These are phyloP conservation scores for Maccullochella peelii DNA, from an alignment of 2,113 vertebrate genomes.

Conservation along the genomic window DNA sequence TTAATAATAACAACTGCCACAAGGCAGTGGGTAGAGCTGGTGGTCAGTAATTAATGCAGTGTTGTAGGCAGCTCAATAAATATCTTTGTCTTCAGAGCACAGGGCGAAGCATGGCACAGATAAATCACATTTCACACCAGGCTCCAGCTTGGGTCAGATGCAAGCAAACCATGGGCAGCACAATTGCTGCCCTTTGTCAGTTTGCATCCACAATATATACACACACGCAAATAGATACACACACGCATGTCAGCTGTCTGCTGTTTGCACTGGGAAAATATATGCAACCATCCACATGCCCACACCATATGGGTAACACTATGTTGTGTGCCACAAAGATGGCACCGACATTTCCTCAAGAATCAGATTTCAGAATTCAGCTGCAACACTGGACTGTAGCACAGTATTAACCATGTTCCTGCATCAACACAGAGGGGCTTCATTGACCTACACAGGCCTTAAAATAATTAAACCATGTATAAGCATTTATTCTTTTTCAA, in stretches of 20 bases:
- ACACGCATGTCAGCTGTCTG: conserved; percentile 55
- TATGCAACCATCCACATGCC: conserved; percentile 71
- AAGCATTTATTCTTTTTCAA: neutral
- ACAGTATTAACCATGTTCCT: neutral
- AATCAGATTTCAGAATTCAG: conserved; percentile 22
- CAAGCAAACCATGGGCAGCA: conserved; percentile 68
- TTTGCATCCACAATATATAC: conserved; percentile 49
- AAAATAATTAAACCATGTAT: neutral
- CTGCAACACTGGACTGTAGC: neutral
- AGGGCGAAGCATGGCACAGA: conserved; percentile 57
- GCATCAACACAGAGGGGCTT: neutral
- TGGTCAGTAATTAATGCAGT: conserved; percentile 67
- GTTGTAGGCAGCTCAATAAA: conserved; percentile 78
- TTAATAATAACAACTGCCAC: conserved; percentile 42
- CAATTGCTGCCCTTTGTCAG: conserved; percentile 73
- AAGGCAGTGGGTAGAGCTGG: conserved; percentile 54
- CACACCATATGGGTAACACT: conserved; percentile 46
- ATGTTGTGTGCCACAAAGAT: conserved; percentile 72
- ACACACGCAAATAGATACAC: conserved; percentile 64
- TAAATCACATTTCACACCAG: conserved; percentile 84
- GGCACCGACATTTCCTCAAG: conserved; percentile 51
- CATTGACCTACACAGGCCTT: neutral
- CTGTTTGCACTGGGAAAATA: conserved; percentile 75
- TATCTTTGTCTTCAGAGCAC: conserved; percentile 73
- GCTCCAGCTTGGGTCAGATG: conserved; percentile 60